phyloP scores from a whole-genome alignment of 2,888 invertebrate species.

The Thelaira solivaga region DNA sequence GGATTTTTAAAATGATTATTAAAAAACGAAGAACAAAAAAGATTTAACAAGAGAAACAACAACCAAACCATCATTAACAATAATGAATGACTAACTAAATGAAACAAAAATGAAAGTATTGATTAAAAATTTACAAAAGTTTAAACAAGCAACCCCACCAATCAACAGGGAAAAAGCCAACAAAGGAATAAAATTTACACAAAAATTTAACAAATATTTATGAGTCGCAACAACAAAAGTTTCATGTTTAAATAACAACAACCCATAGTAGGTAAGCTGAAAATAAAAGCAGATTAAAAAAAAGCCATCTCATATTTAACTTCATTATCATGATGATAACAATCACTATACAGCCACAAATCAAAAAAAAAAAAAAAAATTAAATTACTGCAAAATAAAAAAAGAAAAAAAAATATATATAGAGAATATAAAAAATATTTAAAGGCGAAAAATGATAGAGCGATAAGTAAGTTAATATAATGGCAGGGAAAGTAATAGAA shows the following conservation, averaged over 20 bases:
- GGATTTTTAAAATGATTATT: too few relatives aligned
- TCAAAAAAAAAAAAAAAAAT: not conserved
- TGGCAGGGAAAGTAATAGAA: too few relatives aligned
- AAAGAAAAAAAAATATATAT: not conserved
- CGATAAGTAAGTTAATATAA: too few relatives aligned
- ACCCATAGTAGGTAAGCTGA: constrained; percentile 15
- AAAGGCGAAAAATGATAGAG: constrained; percentile 31
- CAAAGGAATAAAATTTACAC: constrained; percentile 39
- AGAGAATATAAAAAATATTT: constrained; percentile 5
- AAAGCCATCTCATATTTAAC: constrained; percentile 15
- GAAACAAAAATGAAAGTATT: constrained; percentile 17
- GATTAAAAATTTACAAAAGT: constrained; percentile 36
- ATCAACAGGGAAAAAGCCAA: constrained; percentile 24
- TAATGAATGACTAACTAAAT: too few relatives aligned
- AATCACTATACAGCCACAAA: constrained; percentile 1
- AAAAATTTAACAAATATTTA: constrained; percentile 25
- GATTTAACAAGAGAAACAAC: not conserved
- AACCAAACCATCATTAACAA: not conserved
- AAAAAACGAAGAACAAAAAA: not conserved
- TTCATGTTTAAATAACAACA: constrained; percentile 10
- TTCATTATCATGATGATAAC: constrained; percentile 19
- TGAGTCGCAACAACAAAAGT: not conserved
- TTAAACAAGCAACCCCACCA: constrained; percentile 38
- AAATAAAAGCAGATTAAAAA: not conserved
- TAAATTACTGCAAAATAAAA: constrained; percentile 29